Base-by-base conservation (phyloP, 2,888 invertebrate genomes). In the Chouioia cunea region DNA sequence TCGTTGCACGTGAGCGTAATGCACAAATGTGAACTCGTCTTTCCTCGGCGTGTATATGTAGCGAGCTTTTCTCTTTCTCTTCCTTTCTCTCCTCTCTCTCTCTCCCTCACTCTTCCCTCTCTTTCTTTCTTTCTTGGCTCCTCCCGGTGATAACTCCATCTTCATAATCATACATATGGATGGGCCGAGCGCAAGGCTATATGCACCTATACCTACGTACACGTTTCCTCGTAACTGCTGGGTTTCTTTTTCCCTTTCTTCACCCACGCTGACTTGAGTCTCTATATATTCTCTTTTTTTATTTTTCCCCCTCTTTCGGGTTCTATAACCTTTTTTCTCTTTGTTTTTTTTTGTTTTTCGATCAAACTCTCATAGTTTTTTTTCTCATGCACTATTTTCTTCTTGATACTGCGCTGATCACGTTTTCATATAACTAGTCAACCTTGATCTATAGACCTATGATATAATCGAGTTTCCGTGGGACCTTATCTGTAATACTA, bases 1-100 rank as follows among this genome's bases (percentile, higher is more conserved):
- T 84, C 82, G 83, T 80, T 83, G 84, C 83, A 85, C 85, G 85
- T 85, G 85, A 85, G 81, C 77, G 82, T 84, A 84, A 85, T 85
- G 83, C 83, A 82, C 81, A 85, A 85, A 83, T 81, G 79, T 81
- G 81, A 81, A 82, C 81, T 81, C 78, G 77, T 78, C 77, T 75
- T 70, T 72, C 70, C 73, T 27, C 6, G 27, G 4, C 6, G 4
- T 27, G 27, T 27, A 6, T 27, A 27, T 27, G 6, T 27, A 27
- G 58, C 46, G 53, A 47, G 58, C 48, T 52, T 46, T 44, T 23
- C 52, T 59, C 58, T 52, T 52, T 46, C 52, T 75, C 68, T 66
- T 56, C 66, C 67, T 65, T 47, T 81, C 78, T 77, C 75, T 71
- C 50, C 50, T 62, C 46, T 59, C 58, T 65, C 52, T 36, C 50